phyloP scores from a whole-genome alignment of 1,140 invertebrate genomes.

The Bombyx mandarina region DNA sequence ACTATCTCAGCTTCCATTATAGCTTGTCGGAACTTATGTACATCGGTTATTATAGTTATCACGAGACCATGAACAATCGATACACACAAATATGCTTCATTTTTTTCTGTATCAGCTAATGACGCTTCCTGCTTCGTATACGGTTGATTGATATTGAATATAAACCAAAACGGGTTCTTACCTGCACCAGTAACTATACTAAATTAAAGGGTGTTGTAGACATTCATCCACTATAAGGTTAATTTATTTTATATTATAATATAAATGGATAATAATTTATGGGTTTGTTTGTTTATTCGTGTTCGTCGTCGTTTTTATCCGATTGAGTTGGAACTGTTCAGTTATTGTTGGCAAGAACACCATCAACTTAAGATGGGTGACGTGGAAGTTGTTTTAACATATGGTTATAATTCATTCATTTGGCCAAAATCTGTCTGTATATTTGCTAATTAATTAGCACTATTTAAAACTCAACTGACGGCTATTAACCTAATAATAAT shows the following conservation, averaged over 20 bases:
- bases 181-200: constrained; percentile 8
- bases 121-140: constrained; percentile 13
- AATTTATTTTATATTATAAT: not conserved
- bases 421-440: too few relatives aligned
- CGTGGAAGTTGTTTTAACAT: too few relatives aligned
- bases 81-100: constrained; percentile 5
- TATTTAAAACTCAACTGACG: too few relatives aligned
- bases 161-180: constrained; percentile 14
- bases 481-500: too few relatives aligned
- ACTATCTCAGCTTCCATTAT: constrained; percentile 8
- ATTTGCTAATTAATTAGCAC: too few relatives aligned
- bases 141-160: constrained; percentile 17
- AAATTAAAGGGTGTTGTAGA: constrained; percentile 6
- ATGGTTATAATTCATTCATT: too few relatives aligned
- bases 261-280: not conserved
- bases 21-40: not conserved
- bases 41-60: constrained; percentile 6
- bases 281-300: too few relatives aligned
- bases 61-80: constrained; percentile 12
- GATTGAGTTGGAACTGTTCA: too few relatives aligned
- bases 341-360: too few relatives aligned
- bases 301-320: too few relatives aligned
- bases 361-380: too few relatives aligned
- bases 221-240: too few relatives aligned
- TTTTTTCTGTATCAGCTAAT: constrained; percentile 10